These are phyloP conservation scores for Mastigias papua DNA, from an alignment of 30 jellyfish, hydroid and myxozoan genomes.

Conservation along the genomic window DNA sequence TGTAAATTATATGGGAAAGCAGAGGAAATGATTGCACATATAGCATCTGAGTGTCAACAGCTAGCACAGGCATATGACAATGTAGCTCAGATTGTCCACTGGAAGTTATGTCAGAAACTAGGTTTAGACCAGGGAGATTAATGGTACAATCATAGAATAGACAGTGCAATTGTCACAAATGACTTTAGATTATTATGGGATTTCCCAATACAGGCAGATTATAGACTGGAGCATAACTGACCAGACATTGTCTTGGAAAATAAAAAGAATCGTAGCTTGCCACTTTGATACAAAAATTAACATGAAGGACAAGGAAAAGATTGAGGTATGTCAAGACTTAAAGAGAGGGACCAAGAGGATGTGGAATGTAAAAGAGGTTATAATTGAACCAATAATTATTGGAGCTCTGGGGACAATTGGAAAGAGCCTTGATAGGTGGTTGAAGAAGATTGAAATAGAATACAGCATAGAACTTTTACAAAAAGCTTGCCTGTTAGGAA, in stretches of 20 bases:
- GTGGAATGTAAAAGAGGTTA: too few species aligned
- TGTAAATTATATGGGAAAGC: conserved; percentile 41
- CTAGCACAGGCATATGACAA: conserved; percentile 27
- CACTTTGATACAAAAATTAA: not conserved
- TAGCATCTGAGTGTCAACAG: conserved; percentile 37
- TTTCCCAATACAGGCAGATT: conserved; percentile 9
- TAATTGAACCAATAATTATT: too few species aligned
- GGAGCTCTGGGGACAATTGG: too few species aligned
- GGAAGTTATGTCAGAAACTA: conserved; percentile 35
- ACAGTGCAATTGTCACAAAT: conserved; percentile 18
- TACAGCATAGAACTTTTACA: too few species aligned
- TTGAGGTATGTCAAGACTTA: too few species aligned
- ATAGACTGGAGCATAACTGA: conserved; percentile 27
- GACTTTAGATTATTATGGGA: conserved; percentile 20
- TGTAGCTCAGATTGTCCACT: conserved; percentile 38
- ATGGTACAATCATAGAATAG: conserved; percentile 29
- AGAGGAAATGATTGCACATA: conserved; percentile 30
- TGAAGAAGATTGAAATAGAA: too few species aligned
- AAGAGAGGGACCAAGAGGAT: too few species aligned
- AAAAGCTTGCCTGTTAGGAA: too few species aligned
- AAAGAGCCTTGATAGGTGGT: too few species aligned
- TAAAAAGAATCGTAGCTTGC: conserved; percentile 3
- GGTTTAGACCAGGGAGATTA: conserved; percentile 30
- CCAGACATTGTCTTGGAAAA: conserved; percentile 26
- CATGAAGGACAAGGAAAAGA: too few species aligned